Evolutionary conservation across 2,113 vertebrate genomes (phyloP).

Genomic region (Heterocephalus glaber): DNA sequence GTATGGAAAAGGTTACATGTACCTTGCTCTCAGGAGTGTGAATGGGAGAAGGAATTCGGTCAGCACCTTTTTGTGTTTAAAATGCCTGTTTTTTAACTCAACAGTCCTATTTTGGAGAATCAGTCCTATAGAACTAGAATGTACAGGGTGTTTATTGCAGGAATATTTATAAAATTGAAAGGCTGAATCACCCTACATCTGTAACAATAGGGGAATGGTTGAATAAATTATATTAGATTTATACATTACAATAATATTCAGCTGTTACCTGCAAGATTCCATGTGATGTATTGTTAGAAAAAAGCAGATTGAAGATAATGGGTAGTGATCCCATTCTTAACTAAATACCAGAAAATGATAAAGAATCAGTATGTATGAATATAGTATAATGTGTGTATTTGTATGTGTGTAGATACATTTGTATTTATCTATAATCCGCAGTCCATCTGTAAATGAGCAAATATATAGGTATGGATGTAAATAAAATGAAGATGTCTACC

Average conservation of each 20-base stretch:
- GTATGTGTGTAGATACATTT: not conserved
- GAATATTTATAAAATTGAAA: slow-evolving; percentile 29
- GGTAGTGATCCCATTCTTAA: not conserved
- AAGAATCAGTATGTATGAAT: not conserved
- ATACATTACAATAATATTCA: not conserved
- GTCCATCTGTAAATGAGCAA: not conserved
- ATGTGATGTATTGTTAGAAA: slow-evolving; percentile 1
- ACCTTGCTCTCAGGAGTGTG: not conserved
- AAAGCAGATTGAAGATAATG: slow-evolving; percentile 12
- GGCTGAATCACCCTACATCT: not conserved
- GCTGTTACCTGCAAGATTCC: not conserved
- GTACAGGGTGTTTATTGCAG: not conserved
- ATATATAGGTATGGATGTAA: not conserved
- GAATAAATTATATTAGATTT: not conserved
- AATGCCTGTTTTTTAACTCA: not conserved
- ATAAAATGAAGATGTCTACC: not conserved
- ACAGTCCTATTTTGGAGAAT: not conserved
- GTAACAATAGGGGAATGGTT: not conserved
- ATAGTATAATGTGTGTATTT: not conserved
- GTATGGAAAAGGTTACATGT: not conserved
- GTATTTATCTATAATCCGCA: not conserved
- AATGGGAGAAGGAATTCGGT: not conserved
- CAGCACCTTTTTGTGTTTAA: slow-evolving; percentile 18
- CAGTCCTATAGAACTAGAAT: not conserved
- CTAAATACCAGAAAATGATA: not conserved